Conservation (phyloP, 2,888 invertebrate genomes). For the Papilio demoleus region DNA sequence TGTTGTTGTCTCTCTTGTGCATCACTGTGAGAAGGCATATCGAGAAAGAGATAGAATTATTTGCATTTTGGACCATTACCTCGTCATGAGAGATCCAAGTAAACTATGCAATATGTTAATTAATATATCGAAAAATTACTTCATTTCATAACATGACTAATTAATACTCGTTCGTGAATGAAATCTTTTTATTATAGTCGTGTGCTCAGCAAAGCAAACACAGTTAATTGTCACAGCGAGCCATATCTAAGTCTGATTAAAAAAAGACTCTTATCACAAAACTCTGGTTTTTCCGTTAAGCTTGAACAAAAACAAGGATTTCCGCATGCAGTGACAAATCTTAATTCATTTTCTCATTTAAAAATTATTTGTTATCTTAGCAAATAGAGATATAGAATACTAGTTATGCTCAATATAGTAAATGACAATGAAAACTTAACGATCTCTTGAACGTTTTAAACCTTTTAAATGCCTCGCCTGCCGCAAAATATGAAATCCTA, state of each 20-base stretch:
- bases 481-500: background rate
- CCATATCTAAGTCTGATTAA: constrained; percentile 7
- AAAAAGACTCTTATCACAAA: constrained; percentile 13
- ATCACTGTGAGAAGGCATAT: constrained; percentile 64
- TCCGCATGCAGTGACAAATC: constrained; percentile 15
- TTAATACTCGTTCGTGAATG: background rate
- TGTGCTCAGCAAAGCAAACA: constrained; percentile 20
- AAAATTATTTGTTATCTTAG: background rate
- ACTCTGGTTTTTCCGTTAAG: constrained; percentile 26
- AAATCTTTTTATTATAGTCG: constrained; percentile 4
- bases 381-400: background rate
- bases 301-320: constrained; percentile 14
- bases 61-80: constrained; percentile 60
- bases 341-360: background rate
- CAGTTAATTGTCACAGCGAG: constrained; percentile 1
- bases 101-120: constrained; percentile 43
- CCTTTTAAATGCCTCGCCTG: background rate
- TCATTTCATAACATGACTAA: background rate
- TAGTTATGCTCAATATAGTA: background rate
- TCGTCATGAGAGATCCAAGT: constrained; percentile 64
- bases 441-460: background rate
- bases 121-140: background rate
- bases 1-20: constrained; percentile 58
- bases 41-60: constrained; percentile 58
- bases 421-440: background rate